Conservation (phyloP, 2,797 vertebrate species). For the Salmo trutta region DNA sequence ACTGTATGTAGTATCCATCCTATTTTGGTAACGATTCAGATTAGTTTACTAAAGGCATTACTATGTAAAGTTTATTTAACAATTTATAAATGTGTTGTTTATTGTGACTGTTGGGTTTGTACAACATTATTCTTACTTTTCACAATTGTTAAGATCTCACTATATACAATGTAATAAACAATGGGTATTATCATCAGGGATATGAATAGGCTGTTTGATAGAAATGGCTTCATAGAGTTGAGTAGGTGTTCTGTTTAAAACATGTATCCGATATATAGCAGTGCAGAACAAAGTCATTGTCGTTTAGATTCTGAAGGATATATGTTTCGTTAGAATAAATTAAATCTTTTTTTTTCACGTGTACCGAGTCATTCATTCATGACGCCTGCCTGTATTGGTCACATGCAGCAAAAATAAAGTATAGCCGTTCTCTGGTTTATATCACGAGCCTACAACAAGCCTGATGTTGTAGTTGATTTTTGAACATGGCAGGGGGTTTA, state of each 20-base stretch:
- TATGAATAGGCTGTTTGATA: constrained; percentile 35
- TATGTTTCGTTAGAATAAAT: constrained; percentile 77
- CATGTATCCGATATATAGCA: constrained; percentile 51
- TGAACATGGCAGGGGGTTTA: constrained; percentile 19
- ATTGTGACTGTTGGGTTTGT: constrained; percentile 44
- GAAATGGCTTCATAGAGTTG: constrained; percentile 22
- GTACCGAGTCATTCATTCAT: constrained; percentile 2
- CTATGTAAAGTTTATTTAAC: constrained; percentile 55
- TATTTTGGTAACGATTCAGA: constrained; percentile 55
- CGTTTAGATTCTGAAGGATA: constrained; percentile 33
- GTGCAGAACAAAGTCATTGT: constrained; percentile 23
- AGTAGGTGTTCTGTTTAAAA: constrained; percentile 49
- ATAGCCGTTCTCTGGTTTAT: too few relatives aligned
- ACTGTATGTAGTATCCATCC: constrained; percentile 51
- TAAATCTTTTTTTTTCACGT: constrained; percentile 74
- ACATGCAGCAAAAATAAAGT: neutral
- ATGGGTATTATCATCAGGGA: constrained; percentile 36
- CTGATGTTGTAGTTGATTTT: neutral
- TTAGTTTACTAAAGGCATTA: constrained; percentile 43
- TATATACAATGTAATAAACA: constrained; percentile 55
- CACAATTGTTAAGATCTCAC: neutral
- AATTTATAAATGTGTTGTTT: constrained; percentile 42
- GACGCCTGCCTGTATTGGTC: neutral
- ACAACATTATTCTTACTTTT: constrained; percentile 18
- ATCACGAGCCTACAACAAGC: too few relatives aligned